These are phyloP conservation scores for Agonopterix alstromeriana DNA, from an alignment of 2,888 invertebrate genomes.

Conservation along the genomic window DNA sequence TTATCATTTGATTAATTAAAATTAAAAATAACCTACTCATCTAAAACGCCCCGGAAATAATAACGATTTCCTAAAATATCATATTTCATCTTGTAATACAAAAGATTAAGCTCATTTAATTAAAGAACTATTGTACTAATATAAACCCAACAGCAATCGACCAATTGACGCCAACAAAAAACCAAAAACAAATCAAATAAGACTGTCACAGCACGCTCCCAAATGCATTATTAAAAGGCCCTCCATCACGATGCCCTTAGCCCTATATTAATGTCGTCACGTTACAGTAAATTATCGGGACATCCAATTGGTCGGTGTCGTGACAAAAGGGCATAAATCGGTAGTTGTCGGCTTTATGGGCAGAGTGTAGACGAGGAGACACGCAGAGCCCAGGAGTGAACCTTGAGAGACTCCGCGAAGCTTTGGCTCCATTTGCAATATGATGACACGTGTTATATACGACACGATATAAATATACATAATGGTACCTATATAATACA, in stretches of 20 bases:
- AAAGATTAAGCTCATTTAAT: background rate
- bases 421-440: background rate
- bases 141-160: no score
- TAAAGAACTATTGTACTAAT: background rate
- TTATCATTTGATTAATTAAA: no score
- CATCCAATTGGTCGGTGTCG: conserved; percentile 67
- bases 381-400: conserved; percentile 46
- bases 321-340: conserved; percentile 68
- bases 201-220: conserved; percentile 50
- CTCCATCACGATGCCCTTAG: conserved; percentile 41
- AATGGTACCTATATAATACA: no score
- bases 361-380: conserved; percentile 34
- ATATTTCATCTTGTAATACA: no score
- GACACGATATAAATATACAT: background rate
- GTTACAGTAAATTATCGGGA: conserved; percentile 66
- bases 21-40: no score
- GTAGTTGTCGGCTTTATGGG: conserved; percentile 49
- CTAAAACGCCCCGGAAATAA: no score
- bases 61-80: no score
- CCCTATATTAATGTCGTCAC: conserved; percentile 55
- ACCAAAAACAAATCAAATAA: conserved; percentile 7
- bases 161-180: background rate
- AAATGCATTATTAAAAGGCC: conserved; percentile 50
- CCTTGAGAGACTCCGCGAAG: conserved; percentile 37
- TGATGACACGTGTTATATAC: background rate